phyloP scores from a whole-genome alignment of 2,888 invertebrate genomes.

The Cephus pygmeus region DNA sequence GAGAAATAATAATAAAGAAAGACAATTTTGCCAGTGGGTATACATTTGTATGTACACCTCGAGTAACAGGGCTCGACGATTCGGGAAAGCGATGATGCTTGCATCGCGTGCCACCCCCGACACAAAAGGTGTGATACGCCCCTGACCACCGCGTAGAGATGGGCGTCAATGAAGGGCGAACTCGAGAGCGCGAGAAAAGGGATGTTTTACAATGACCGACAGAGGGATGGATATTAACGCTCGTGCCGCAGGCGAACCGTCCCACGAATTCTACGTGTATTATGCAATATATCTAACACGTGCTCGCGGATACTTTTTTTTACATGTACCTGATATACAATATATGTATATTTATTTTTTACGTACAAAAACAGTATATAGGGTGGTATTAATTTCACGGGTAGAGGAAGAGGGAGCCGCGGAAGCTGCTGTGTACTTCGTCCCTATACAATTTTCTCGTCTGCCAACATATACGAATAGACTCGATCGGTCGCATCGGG shows the following conservation, averaged over 20 bases:
- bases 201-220: slow-evolving; percentile 59
- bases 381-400: not conserved
- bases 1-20: not conserved
- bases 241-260: slow-evolving; percentile 38
- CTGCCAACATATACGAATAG: not conserved
- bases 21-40: not conserved
- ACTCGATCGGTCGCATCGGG: not conserved
- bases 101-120: slow-evolving; percentile 61
- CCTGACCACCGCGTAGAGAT: slow-evolving; percentile 28
- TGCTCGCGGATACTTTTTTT: not conserved
- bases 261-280: not conserved
- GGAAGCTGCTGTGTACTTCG: not conserved
- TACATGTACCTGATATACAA: not conserved
- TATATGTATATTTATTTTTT: not conserved
- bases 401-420: not conserved
- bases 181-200: slow-evolving; percentile 46
- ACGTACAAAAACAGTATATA: not conserved
- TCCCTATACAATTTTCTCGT: not conserved
- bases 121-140: slow-evolving; percentile 50
- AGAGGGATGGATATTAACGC: slow-evolving; percentile 50
- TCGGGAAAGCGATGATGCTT: slow-evolving; percentile 56
- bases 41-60: not conserved
- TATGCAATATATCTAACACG: not conserved
- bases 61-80: not conserved
- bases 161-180: slow-evolving; percentile 23